Base-by-base conservation (phyloP, 2,888 invertebrate species). In the Criorhina ranunculi region DNA sequence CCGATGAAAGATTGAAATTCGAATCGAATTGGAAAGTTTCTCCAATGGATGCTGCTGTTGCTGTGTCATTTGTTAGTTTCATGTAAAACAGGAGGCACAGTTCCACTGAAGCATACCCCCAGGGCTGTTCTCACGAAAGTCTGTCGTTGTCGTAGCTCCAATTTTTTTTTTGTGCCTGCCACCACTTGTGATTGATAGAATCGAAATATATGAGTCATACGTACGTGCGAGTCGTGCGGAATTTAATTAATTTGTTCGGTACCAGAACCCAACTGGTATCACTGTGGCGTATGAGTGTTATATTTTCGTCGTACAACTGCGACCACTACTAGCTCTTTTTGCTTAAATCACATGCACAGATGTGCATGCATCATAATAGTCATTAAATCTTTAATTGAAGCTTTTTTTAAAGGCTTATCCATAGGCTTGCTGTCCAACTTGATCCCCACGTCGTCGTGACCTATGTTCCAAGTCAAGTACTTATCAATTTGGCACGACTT, bases 1-100 rank as follows among this genome's bases (percentile, higher is more conserved):
- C 35, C 51, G 59, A 60, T 77, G 76, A 77, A 40, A 51, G 67
- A 76, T 76, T 67, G 67, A 57, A 51, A 42, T 15, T 53, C 33
- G 42, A 53, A 31, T 60, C 42, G 35, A 77, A 67, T 60, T 60
- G 24, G 60, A 53, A 42, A 67, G 60, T 67, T 64, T 31, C 15
- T 17, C 44, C 12, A n/a, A n/a, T n/a, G n/a, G 11, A 7, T 24
- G 35, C 9, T 2, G 35, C 7, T 17, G 8, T 12, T 7, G 3
- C 12, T 31, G 1, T n/a, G 76, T 44, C 42, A 76, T 59, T 77
- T 77, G 57, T 49, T 66, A 49, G 37, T 64, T 46, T 44, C 66
- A 76, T 76, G 76, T 66, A 49, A 66, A 33, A 24, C 40, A 46
- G 49, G 44, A 44, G 24, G 24, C 4, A 33, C 46, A 51, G 7